phyloP scores from a whole-genome alignment of 2,113 vertebrate species.

The Phyllostomus hastatus region DNA sequence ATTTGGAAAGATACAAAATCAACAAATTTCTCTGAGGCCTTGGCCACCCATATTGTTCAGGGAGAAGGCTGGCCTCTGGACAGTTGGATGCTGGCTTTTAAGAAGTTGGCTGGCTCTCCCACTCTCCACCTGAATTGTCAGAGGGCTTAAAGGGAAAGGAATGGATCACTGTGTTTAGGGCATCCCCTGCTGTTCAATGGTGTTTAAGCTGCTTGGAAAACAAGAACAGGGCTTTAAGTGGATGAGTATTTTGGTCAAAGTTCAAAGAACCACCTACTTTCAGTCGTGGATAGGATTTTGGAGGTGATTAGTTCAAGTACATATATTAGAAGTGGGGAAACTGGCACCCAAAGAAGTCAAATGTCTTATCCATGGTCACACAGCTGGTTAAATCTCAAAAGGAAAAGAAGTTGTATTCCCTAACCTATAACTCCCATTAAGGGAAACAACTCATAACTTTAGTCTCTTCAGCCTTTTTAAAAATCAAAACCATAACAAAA shows the following conservation, averaged over 20 bases:
- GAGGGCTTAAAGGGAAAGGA: neutral
- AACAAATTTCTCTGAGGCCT: neutral
- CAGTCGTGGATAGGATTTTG: neutral
- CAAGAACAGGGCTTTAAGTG: neutral
- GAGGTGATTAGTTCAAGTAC: neutral
- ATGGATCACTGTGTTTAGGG: neutral
- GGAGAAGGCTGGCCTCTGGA: neutral
- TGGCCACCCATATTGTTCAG: neutral
- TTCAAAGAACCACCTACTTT: neutral
- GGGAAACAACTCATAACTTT: neutral
- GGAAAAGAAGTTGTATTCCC: neutral
- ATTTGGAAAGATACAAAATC: neutral
- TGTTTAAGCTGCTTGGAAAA: neutral
- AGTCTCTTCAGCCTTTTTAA: neutral
- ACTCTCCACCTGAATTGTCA: neutral
- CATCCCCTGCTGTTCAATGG: conserved; percentile 35
- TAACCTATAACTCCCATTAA: neutral
- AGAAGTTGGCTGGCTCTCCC: neutral
- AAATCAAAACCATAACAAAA: neutral
- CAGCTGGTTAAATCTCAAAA: neutral
- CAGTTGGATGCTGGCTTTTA: neutral
- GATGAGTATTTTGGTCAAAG: neutral
- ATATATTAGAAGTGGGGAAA: neutral
- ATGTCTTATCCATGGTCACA: neutral
- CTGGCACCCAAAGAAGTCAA: neutral